phyloP scores from a whole-genome alignment of 2,888 invertebrate species.

The Gastracanthus pulcherrimus region DNA sequence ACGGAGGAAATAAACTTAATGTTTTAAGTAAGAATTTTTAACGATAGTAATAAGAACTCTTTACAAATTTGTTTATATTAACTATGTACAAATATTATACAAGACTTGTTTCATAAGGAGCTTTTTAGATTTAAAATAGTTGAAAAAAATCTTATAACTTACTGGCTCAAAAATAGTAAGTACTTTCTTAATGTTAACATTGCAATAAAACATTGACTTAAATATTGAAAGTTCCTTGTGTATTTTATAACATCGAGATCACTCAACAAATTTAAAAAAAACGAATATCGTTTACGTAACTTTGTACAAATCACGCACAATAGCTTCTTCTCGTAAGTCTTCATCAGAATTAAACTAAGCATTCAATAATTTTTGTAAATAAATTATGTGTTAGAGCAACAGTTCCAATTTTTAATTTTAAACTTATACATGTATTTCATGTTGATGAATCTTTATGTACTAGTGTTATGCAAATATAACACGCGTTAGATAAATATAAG shows the following conservation, averaged over 20 bases:
- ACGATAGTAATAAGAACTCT: slow-evolving; percentile 39
- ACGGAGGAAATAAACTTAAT: background rate
- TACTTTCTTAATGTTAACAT: slow-evolving; percentile 49
- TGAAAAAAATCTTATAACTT: slow-evolving; percentile 43
- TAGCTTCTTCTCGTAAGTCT: slow-evolving; percentile 30
- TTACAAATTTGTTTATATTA: slow-evolving; percentile 46
- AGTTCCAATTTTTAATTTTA: slow-evolving; percentile 32
- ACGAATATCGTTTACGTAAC: slow-evolving; percentile 37
- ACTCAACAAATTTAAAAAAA: slow-evolving; percentile 42
- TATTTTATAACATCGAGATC: slow-evolving; percentile 45
- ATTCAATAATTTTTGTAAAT: slow-evolving; percentile 53
- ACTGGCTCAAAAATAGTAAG: slow-evolving; percentile 48
- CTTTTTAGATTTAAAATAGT: slow-evolving; percentile 37
- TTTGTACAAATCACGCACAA: slow-evolving; percentile 49
- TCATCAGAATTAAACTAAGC: slow-evolving; percentile 23
- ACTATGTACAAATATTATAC: slow-evolving; percentile 59
- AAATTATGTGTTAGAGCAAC: slow-evolving; percentile 30
- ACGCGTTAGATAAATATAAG: slow-evolving; percentile 35
- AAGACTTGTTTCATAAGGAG: slow-evolving; percentile 47
- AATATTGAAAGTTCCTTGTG: slow-evolving; percentile 39
- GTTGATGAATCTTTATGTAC: background rate
- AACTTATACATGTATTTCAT: background rate
- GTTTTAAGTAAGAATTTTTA: slow-evolving; percentile 29
- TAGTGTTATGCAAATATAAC: slow-evolving; percentile 24
- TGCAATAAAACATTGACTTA: slow-evolving; percentile 49